phyloP scores from a whole-genome alignment of 2,113 vertebrate species.

The Picathartes gymnocephalus region DNA sequence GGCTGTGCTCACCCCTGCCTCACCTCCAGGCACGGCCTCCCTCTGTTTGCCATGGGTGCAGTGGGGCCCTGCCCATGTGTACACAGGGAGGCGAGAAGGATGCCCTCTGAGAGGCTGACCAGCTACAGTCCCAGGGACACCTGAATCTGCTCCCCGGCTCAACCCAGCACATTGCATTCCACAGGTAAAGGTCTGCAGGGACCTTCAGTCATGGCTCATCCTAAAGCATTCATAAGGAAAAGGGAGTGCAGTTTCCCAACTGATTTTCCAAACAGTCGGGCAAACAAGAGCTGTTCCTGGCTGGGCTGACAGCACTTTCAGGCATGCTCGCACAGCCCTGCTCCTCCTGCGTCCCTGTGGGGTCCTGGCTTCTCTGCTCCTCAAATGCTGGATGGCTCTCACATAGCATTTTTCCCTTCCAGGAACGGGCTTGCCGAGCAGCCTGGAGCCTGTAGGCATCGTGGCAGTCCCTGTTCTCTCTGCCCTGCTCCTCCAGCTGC shows the following conservation, averaged over 20 bases:
- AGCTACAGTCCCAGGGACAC: not conserved
- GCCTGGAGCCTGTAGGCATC: not conserved
- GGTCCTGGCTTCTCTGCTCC: not conserved
- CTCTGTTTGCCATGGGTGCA: not conserved
- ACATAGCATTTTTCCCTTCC: not conserved
- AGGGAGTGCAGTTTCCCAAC: not conserved
- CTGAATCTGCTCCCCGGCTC: not conserved
- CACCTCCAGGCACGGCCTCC: accelerated
- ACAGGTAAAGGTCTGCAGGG: not conserved
- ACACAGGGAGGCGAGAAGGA: not conserved
- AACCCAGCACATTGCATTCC: not conserved
- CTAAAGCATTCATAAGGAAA: not conserved
- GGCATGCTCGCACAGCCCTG: not conserved
- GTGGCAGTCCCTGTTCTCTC: not conserved
- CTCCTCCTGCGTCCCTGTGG: not conserved
- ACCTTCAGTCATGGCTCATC: not conserved
- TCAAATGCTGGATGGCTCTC: not conserved
- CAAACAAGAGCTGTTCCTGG: not conserved
- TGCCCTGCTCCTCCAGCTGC: not conserved
- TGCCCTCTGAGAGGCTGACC: not conserved
- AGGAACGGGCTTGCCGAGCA: not conserved
- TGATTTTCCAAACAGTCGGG: not conserved
- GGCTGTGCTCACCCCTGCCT: not conserved
- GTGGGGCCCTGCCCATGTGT: not conserved
- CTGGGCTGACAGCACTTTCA: not conserved